phyloP scores from a whole-genome alignment of 2,113 vertebrate genomes.

The Hippocampus barbouri region DNA sequence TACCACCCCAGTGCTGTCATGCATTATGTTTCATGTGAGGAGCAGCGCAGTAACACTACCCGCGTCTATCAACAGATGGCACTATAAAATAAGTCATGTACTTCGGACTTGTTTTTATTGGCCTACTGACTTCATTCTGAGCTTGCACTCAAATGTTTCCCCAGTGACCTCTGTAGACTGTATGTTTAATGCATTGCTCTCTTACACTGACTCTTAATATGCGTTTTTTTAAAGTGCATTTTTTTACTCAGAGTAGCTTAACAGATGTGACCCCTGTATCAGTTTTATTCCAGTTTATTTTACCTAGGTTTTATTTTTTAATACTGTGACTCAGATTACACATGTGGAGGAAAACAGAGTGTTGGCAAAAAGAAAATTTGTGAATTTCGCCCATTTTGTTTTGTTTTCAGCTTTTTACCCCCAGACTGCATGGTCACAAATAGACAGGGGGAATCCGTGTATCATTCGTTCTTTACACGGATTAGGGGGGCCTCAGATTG shows the following conservation, averaged over 20 bases:
- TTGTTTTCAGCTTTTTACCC: neutral
- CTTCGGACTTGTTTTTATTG: conserved; percentile 58
- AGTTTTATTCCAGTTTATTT: conserved; percentile 19
- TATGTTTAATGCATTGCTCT: neutral
- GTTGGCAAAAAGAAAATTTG: neutral
- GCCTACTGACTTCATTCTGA: conserved; percentile 44
- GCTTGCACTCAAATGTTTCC: neutral
- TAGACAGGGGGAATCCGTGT: neutral
- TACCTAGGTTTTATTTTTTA: conserved; percentile 12
- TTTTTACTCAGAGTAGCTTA: neutral
- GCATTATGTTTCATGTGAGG: conserved; percentile 27
- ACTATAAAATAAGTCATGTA: conserved; percentile 44
- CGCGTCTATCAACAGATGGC: conserved; percentile 58
- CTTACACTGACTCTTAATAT: neutral
- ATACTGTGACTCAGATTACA: conserved; percentile 31
- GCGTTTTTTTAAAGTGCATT: neutral
- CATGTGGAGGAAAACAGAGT: neutral
- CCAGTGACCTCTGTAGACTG: neutral
- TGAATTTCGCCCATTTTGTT: neutral
- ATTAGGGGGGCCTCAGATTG: neutral
- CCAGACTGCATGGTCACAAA: neutral
- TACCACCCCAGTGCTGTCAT: conserved; percentile 15
- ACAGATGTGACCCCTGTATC: neutral
- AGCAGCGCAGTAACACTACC: conserved; percentile 32
- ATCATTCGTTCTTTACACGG: too few relatives aligned